These are phyloP conservation scores for Orcinus orca DNA, from an alignment of 2,113 vertebrate species.

Conservation along the genomic window DNA sequence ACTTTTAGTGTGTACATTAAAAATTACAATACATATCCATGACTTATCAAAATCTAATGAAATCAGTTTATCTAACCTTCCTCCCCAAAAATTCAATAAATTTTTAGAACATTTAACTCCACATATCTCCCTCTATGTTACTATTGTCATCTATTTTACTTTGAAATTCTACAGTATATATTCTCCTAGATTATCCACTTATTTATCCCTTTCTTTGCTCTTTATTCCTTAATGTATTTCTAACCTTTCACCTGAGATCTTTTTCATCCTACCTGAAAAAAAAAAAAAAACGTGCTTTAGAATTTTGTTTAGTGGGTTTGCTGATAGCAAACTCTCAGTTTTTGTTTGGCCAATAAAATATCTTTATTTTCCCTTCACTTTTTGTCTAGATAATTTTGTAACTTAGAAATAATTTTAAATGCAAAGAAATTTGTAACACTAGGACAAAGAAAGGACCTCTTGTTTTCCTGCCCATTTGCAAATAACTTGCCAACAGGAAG, in stretches of 20 bases:
- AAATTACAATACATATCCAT: background rate
- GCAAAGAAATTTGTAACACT: background rate
- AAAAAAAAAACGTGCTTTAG: background rate
- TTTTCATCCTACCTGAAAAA: background rate
- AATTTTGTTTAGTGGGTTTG: background rate
- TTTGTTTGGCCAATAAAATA: background rate
- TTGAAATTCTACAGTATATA: background rate
- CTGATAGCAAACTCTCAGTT: background rate
- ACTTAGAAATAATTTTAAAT: background rate
- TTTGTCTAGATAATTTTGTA: conserved; percentile 1
- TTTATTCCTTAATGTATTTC: background rate
- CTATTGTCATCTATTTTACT: background rate
- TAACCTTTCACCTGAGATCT: background rate
- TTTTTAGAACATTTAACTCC: background rate
- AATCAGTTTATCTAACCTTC: background rate
- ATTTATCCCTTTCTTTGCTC: background rate
- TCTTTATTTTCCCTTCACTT: background rate
- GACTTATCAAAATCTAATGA: background rate
- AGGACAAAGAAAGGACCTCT: background rate
- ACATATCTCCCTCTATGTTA: background rate
- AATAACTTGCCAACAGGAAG: background rate
- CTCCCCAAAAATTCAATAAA: background rate
- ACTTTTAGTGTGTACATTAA: background rate
- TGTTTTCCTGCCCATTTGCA: background rate
- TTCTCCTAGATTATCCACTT: background rate